Conservation (phyloP, 2,797 vertebrate genomes). For the Botia kubotai region DNA sequence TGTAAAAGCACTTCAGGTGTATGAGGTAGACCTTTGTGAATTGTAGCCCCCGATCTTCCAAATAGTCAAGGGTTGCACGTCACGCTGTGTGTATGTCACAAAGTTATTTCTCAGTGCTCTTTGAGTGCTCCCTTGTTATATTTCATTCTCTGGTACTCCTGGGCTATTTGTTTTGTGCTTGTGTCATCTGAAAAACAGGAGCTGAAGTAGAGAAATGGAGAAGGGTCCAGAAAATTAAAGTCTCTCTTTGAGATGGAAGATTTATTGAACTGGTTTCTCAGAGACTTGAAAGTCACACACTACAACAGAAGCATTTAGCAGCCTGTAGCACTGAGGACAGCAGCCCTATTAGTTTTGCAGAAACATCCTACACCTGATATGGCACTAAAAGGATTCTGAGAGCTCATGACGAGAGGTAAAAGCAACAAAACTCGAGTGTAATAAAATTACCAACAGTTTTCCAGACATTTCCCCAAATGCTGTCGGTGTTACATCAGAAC, state of each 20-base stretch:
- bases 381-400: constrained; percentile 15
- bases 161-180: constrained; percentile 58
- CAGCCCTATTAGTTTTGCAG: background rate
- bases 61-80: constrained; percentile 36
- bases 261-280: constrained; percentile 53
- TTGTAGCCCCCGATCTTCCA: constrained; percentile 38
- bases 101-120: constrained; percentile 54
- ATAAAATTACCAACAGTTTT: constrained; percentile 18
- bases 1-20: constrained; percentile 42
- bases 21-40: constrained; percentile 50
- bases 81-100: constrained; percentile 45
- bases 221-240: constrained; percentile 56
- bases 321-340: constrained; percentile 22
- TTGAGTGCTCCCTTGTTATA: constrained; percentile 56
- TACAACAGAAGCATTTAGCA: constrained; percentile 30
- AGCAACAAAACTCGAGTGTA: constrained; percentile 15
- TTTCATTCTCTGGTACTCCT: constrained; percentile 53
- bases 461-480: constrained; percentile 7
- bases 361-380: constrained; percentile 16
- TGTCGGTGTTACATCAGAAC: background rate
- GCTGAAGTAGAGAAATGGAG: constrained; percentile 43
- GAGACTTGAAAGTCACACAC: constrained; percentile 40
- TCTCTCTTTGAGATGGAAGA: constrained; percentile 53
- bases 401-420: constrained; percentile 26
- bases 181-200: constrained; percentile 60